Evolutionary conservation across 2,888 invertebrate genomes (phyloP), one percentile per base, ranked within the genome.

Genomic region (Eristalinus sepulchralis): DNA sequence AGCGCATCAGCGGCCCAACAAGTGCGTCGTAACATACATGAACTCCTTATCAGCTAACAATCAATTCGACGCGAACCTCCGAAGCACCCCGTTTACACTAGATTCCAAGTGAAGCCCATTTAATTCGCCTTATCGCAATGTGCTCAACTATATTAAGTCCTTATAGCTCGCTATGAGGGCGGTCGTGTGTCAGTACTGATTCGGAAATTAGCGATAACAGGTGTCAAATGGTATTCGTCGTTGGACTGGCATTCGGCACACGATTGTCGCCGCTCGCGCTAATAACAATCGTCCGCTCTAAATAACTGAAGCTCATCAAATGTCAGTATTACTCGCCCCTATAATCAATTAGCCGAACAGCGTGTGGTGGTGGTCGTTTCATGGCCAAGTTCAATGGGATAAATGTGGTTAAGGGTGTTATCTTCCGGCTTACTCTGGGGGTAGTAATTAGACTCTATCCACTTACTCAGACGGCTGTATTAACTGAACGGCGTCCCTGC

Each of bases 361-460:
- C 20, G 11, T 63, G 67, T 57, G 60, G n/a, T 63, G 39, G 36
- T 8, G 57, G 63, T 57, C 57, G 62, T 67, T 73, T 73, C 72
- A 80, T 63, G 67, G 62, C n/a, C 80, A 81, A 75, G 57, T 63
- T 81, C 80, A 81, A 75, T 63, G 67, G 55, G 64, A 66, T 64
- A 33, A 71, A 70, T 39, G 13, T 39, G 6, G 4, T 27, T 53
- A n/a, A 22, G n/a, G 53, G 60, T 63, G 27, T 13, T 20, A 33
- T 55, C 31, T 55, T 31, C 17, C 33, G 67, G 67, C 22, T 17
- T 31, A 31, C 27, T 31, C 31, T 53, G 27, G 22, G 47, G 17
- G 31, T 31, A 31, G 5, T 55, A 55, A 67, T 67, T 67, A 67
- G 31, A 67, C 33, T 67, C 11, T 0, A 31, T 67, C 20, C 31